Percentiles rank a stretch among this genome's conserved stretches.
phyloP scores from a whole-genome alignment of 2,888 invertebrate genomes.

The Andrena bucephala region DNA sequence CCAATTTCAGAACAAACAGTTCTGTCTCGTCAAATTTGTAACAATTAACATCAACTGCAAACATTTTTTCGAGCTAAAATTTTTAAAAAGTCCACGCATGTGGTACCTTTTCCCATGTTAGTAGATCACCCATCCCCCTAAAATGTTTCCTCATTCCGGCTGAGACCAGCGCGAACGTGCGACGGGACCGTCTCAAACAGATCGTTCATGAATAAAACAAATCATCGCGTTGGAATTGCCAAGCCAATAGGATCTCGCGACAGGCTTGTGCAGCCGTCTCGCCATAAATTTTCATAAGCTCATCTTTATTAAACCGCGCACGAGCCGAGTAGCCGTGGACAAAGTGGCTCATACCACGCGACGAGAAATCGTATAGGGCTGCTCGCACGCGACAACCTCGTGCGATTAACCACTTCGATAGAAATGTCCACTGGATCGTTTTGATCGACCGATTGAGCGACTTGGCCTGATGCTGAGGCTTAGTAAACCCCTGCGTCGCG shows the following conservation, averaged over 20 bases:
- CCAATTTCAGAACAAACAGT: too few relatives aligned
- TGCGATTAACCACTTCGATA: slow-evolving; percentile 3
- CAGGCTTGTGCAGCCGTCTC: slow-evolving; percentile 6
- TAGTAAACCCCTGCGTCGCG: neutral
- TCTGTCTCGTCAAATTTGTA: too few relatives aligned
- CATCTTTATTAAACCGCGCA: slow-evolving; percentile 71
- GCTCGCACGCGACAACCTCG: slow-evolving; percentile 4
- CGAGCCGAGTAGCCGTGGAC: slow-evolving; percentile 52
- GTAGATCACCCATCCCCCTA: neutral
- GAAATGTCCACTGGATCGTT: too few relatives aligned
- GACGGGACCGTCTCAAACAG: slow-evolving; percentile 42
- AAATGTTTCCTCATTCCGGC: slow-evolving; percentile 24
- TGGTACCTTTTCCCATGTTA: neutral
- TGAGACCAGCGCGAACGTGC: slow-evolving; percentile 5
- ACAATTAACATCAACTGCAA: too few relatives aligned
- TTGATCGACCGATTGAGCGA: too few relatives aligned
- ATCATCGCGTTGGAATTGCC: slow-evolving; percentile 69
- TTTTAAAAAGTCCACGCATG: too few relatives aligned
- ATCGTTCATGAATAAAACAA: slow-evolving; percentile 73
- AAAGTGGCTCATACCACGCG: slow-evolving; percentile 60
- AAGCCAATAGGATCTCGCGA: slow-evolving; percentile 58
- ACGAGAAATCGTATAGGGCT: slow-evolving; percentile 28
- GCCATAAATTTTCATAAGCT: slow-evolving; percentile 74
- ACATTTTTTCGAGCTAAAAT: too few relatives aligned
- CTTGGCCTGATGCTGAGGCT: too few relatives aligned